Evolutionary conservation across 2,113 vertebrate species (phyloP), one percentile per base, ranked within the genome.

Genomic region (Nansenia antarctica): DNA sequence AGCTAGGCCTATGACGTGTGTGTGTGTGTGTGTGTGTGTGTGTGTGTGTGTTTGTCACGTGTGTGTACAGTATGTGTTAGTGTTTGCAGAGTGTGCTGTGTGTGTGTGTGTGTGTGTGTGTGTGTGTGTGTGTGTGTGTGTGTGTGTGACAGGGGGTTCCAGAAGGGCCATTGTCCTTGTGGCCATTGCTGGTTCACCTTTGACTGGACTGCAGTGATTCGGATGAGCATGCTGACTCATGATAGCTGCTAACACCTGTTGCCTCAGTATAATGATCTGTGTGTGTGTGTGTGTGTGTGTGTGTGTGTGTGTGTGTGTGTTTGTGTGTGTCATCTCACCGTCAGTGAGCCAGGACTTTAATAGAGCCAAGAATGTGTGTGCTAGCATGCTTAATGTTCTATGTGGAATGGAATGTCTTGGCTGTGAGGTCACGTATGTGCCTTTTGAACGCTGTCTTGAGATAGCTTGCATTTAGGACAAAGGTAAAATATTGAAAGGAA

Each of bases 161-260:
- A 86, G 74, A 82, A 76, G 79, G 63, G 70, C 42, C 62, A 53
- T 81, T 88, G 87, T 85, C 67, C 69, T 18, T 27, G 27, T 63
- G 73, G 61, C 58, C 3, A 2, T 71, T 61, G 69, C 69, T 70
- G 65, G 69, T 73, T 76, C 76, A 78, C 77, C 70, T 82, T 76
- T 83, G 64, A 81, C 79, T 72, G 64, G 11, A 27, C 72, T 58
- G 71, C 65, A 52, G 67, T 47, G 62, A 77, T 70, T 74, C 59
- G 72, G 66, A 71, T 74, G 69, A 79, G 78, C 59, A 30, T 82
- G 82, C 85, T 82, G 82, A 84, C 39, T 87, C 73, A 77, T 55
- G 30, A 54, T n/a, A 1, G 9, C 26, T 42, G 69, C 34, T 59
- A 67, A 69, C 67, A 67, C 47, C 69, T 68, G 80, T 73, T 74